phyloP scores from a whole-genome alignment of 2,888 invertebrate genomes.

The Hirtodrosophila alboralis region DNA sequence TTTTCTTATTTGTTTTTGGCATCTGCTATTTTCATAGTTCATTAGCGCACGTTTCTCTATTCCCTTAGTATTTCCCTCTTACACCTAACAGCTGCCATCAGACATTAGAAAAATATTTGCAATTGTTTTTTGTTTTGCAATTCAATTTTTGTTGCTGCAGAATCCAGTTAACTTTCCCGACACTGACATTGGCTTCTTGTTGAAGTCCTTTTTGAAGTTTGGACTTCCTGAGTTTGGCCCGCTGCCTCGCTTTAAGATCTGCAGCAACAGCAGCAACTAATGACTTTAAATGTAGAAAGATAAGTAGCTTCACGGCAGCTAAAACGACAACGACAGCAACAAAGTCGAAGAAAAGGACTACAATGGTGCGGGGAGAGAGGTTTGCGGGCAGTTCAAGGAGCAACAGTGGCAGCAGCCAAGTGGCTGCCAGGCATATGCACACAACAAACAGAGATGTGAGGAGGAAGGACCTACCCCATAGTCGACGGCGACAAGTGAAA shows the following conservation, averaged over 20 bases:
- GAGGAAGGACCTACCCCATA: conserved; percentile 4
- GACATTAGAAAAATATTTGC: conserved; percentile 74
- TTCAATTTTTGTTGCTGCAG: conserved; percentile 15
- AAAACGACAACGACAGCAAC: conserved; percentile 37
- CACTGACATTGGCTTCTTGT: conserved; percentile 53
- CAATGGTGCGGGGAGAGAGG: conserved; percentile 4
- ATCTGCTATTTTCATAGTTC: conserved; percentile 61
- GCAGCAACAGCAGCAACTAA: conserved; percentile 54
- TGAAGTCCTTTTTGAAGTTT: conserved; percentile 3
- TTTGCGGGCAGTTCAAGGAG: conserved; percentile 3
- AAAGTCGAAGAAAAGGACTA: conserved; percentile 15
- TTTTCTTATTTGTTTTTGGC: conserved; percentile 39
- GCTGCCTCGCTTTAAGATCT: conserved; percentile 42
- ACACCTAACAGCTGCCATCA: conserved; percentile 55
- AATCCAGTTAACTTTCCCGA: conserved; percentile 19
- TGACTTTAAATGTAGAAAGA: conserved; percentile 77
- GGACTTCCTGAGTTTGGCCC: conserved; percentile 26
- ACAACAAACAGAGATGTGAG: conserved; percentile 16
- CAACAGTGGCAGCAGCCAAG: conserved; percentile 26
- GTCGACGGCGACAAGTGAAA: conserved; percentile 66
- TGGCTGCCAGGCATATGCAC: conserved; percentile 54
- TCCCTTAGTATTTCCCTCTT: conserved; percentile 15
- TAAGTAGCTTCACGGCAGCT: conserved; percentile 59
- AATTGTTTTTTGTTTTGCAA: conserved; percentile 34
- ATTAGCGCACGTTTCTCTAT: conserved; percentile 49